Evolutionary conservation across 64 coral and sea anemone genomes (phyloP), one percentile per base, ranked within the genome.

Genomic region (Exaiptasia diaphana): DNA sequence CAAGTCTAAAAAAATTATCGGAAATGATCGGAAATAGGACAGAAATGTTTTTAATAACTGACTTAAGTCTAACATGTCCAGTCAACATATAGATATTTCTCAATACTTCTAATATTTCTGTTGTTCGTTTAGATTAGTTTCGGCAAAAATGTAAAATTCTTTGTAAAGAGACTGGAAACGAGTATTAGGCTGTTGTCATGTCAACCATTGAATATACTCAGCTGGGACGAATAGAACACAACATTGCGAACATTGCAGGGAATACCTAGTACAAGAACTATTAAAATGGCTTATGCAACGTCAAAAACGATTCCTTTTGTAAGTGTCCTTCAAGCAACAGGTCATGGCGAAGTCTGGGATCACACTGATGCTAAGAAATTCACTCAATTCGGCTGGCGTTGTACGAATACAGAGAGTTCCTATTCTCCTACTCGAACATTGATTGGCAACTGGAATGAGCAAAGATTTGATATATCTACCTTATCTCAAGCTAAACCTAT

Each of bases 331-430:
- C 85, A 79, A 70, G 95, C 95, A 53, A 99, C 85, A 12, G 95
- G 95, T 0, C 95, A 99, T 53, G 95, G 95, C 26, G 95, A 99
- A 44, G 80, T 99, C n/a, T 99, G 95, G 95, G 95, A 99, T 85
- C 95, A 99, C 26, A 99, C 88, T n/a, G 95, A 99, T 53, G 85
- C 53, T 35, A 92, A 92, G 30, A 99, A 99, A 62, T 92, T 99
- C 37, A 43, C 81, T 17, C 95, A 99, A 50, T 99, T 99, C 38
- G 95, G 95, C 4, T 92, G 95, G 95, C 44, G 95, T 60, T 99
- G 95, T 52, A 99, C 95, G 4, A 99, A 91, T 60, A 99, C 73
- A 13, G 95, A 99, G 41, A 92, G 89, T 52, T 88, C 89, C 4
- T 99, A 92, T 53, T 78, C 68, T 20, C 79, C 90, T 46, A 88